These are phyloP conservation scores for Hylaeus anthracinus DNA, from an alignment of 1,140 invertebrate species.

Conservation along the genomic window DNA sequence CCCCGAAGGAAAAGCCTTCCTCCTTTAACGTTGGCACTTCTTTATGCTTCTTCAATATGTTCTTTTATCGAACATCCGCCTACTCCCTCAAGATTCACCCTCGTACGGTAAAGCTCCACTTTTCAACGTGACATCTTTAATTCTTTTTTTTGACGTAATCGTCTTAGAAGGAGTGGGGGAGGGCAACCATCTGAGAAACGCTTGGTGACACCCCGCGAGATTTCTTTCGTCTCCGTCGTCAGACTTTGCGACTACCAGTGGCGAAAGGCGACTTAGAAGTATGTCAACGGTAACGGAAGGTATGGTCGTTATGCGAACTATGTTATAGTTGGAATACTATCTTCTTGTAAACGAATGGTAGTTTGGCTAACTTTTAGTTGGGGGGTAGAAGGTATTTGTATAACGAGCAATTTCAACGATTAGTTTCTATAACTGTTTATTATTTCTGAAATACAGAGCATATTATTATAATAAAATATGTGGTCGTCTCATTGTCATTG, in stretches of 20 bases:
- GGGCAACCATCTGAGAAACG: conserved; percentile 29
- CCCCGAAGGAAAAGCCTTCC: conserved; percentile 32
- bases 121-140: conserved; percentile 70
- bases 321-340: too few species aligned
- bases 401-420: too few species aligned
- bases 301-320: too few species aligned
- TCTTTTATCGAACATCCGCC: conserved; percentile 44
- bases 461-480: too few species aligned
- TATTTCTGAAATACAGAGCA: too few species aligned
- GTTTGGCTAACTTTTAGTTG: too few species aligned
- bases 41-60: conserved; percentile 68
- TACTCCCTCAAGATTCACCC: not conserved
- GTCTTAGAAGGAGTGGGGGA: conserved; percentile 57
- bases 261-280: not conserved
- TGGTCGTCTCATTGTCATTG: too few species aligned
- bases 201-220: conserved; percentile 1
- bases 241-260: not conserved
- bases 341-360: too few species aligned
- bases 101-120: conserved; percentile 55
- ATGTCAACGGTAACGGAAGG: too few species aligned
- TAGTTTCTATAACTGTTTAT: too few species aligned
- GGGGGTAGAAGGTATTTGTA: too few species aligned
- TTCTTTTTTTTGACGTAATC: conserved; percentile 66
- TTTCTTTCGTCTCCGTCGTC: not conserved
- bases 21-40: conserved; percentile 38